These are phyloP conservation scores for Epinephelus coioides DNA, from an alignment of 2,797 vertebrate species.

Conservation along the genomic window DNA sequence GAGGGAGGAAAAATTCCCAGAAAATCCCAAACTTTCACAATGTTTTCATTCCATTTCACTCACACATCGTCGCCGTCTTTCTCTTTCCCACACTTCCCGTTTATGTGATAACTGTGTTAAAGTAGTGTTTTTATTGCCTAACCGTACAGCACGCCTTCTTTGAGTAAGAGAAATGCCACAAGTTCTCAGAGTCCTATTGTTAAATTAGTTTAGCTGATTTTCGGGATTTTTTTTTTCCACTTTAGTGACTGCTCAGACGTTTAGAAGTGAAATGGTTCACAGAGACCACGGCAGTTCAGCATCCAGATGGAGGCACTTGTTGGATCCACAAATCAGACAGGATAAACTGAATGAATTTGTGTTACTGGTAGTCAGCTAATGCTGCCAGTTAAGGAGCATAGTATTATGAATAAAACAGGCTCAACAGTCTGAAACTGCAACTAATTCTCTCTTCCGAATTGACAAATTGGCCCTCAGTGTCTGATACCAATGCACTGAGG, in stretches of 20 bases:
- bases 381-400: no score
- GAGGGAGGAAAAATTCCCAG: conserved; percentile 35
- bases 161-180: not conserved
- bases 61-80: not conserved
- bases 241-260: not conserved
- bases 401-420: not conserved
- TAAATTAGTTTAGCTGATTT: not conserved
- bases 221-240: not conserved
- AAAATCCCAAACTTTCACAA: conserved; percentile 25
- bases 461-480: no score
- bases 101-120: conserved; percentile 13
- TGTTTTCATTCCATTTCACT: conserved; percentile 40
- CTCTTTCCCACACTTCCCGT: conserved; percentile 8
- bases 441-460: no score
- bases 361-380: not conserved
- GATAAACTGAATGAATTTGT: not conserved
- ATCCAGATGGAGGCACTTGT: conserved; percentile 10
- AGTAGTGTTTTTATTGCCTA: not conserved
- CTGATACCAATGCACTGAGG: no score
- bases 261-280: not conserved
- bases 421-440: no score
- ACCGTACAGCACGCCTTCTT: not conserved
- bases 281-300: not conserved
- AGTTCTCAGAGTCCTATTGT: not conserved
- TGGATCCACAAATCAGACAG: not conserved